Evolutionary conservation across 2,797 vertebrate species (phyloP), one percentile per base, ranked within the genome.

Genomic region (Heliangelus exortis): DNA sequence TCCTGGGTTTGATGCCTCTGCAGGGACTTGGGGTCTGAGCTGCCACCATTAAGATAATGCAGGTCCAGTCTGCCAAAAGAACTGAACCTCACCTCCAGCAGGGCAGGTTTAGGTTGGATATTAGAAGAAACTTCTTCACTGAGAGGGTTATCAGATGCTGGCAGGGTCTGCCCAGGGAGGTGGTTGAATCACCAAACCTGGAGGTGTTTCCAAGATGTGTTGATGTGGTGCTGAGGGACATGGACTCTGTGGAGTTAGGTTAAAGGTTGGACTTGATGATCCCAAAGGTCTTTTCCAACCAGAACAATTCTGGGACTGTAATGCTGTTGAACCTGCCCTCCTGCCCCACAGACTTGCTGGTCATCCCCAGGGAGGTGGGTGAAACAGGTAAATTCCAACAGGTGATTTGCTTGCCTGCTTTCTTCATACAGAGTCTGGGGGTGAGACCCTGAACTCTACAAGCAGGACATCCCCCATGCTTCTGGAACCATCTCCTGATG

Each of bases 361-460:
- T 48, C 13, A 20, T 28, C 0, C 7, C 16, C 33, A 39, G 16
- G 29, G 9, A 45, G 29, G 11, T 7, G 25, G 43, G 54, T 20
- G 4, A 23, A 6, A 28, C 9, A 15, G 21, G 25, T 9, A 26
- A 62, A 5, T 36, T 41, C 15, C 9, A 22, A 5, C 0, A 3
- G 2, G 4, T 14, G 6, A 59, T 0, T 1, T 19, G 26, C 10
- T 47, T 16, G 2, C 26, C 19, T 55, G 6, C 22, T 66, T 81
- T 55, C 31, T 69, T 16, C 2, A 1, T 29, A 16, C 72, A 93
- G 91, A 0, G 0, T 12, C 0, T 79, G 41, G 41, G 2, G 28
- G 5, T 91, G 69, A 93, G 31, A 8, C 29, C 63, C 13, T n/a
- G 28, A 34, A 12, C 8, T 5, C 3, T 15, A 1, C 1, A 2